phyloP scores from a whole-genome alignment of 2,888 invertebrate species.

The Thymelicus acteon region DNA sequence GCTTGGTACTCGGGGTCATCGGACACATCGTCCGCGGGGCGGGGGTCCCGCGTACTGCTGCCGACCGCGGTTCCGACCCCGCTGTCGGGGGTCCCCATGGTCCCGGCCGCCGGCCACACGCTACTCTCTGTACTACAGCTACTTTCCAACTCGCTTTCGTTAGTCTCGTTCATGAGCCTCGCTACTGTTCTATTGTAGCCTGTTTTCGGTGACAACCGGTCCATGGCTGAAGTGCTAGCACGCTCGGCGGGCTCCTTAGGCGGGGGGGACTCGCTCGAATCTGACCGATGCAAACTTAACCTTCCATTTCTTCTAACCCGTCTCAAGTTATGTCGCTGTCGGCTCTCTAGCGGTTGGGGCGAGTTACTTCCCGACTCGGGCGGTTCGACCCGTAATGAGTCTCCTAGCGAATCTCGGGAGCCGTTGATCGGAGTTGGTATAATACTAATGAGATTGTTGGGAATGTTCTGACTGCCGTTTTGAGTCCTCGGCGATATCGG shows the following conservation, averaged over 20 bases:
- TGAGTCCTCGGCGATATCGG: conserved; percentile 70
- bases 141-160: conserved; percentile 80
- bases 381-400: conserved; percentile 64
- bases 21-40: conserved; percentile 64
- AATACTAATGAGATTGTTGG: conserved; percentile 80
- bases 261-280: conserved; percentile 75
- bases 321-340: conserved; percentile 57
- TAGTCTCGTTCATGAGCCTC: conserved; percentile 78
- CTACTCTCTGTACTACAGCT: conserved; percentile 76
- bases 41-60: conserved; percentile 62
- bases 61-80: conserved; percentile 69
- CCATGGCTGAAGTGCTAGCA: conserved; percentile 54
- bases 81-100: conserved; percentile 63
- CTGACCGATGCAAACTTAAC: conserved; percentile 62
- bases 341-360: conserved; percentile 54
- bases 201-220: conserved; percentile 57
- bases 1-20: conserved; percentile 80
- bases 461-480: conserved; percentile 56
- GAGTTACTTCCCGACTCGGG: conserved; percentile 57
- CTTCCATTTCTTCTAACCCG: conserved; percentile 65
- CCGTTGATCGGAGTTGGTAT: conserved; percentile 86
- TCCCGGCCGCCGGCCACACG: conserved; percentile 58
- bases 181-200: conserved; percentile 69
- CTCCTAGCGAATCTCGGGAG: conserved; percentile 73
- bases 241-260: conserved; percentile 59